Conservation (phyloP, 2,888 invertebrate genomes). For the Cheilosia grossa region DNA sequence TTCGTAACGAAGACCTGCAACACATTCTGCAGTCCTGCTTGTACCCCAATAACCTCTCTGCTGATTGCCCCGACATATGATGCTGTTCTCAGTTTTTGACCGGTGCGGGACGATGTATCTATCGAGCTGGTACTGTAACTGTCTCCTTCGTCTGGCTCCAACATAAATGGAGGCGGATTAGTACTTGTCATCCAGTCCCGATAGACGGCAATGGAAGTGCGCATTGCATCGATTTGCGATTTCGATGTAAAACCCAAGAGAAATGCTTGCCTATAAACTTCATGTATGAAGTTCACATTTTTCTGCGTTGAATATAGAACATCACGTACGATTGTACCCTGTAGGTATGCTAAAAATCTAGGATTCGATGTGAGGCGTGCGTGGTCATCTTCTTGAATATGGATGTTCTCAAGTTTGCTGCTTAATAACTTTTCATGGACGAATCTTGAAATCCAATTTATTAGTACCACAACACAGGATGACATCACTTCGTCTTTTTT, state of each 20-base stretch:
- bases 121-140: slow-evolving; percentile 34
- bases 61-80: slow-evolving; percentile 93
- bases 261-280: slow-evolving; percentile 96
- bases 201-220: slow-evolving; percentile 95
- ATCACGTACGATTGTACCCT: slow-evolving; percentile 89
- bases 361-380: slow-evolving; percentile 77
- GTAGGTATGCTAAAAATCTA: slow-evolving; percentile 79
- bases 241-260: slow-evolving; percentile 89
- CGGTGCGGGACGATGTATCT: slow-evolving; percentile 78
- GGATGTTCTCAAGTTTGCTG: slow-evolving; percentile 81
- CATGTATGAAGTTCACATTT: slow-evolving; percentile 97
- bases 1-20: slow-evolving; percentile 92
- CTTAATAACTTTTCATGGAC: slow-evolving; percentile 87
- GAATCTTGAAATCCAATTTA: slow-evolving; percentile 95
- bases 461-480: slow-evolving; percentile 91
- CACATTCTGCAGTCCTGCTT: slow-evolving; percentile 90
- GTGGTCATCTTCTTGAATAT: slow-evolving; percentile 81
- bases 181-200: slow-evolving; percentile 97
- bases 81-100: slow-evolving; percentile 89
- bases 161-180: slow-evolving; percentile 90
- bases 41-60: slow-evolving; percentile 90
- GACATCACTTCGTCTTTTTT: slow-evolving; percentile 88
- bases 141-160: slow-evolving; percentile 86
- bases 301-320: slow-evolving; percentile 94
- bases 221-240: slow-evolving; percentile 92